A percentile compares a stretch with the other conserved stretches of the same genome.
Evolutionary conservation across 2,113 vertebrate species (phyloP).

Genomic region (Cisticola juncidis): DNA sequence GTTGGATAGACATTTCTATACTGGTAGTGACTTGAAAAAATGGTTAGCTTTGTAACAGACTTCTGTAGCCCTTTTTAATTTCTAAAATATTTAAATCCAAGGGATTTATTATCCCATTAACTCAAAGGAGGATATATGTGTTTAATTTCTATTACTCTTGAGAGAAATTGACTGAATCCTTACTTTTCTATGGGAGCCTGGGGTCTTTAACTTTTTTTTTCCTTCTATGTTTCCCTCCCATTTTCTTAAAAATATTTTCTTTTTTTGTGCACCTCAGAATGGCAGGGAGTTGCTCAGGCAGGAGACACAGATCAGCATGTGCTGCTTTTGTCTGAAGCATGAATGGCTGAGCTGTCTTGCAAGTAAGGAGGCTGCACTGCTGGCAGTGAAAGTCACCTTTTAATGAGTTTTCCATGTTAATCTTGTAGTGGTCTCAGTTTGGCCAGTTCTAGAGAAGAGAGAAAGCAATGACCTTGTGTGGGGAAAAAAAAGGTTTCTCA

Average conservation of each 20-base stretch:
- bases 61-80: background rate
- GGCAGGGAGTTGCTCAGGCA: background rate
- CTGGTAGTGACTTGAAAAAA: background rate
- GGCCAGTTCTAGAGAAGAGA: background rate
- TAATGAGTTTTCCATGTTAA: constrained; percentile 46
- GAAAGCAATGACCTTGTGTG: background rate
- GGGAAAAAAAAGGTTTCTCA: constrained; percentile 11
- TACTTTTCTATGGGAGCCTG: background rate
- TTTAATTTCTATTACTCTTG: background rate
- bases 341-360: background rate
- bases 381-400: constrained; percentile 16
- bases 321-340: background rate
- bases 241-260: background rate
- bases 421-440: constrained; percentile 19
- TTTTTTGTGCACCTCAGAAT: background rate
- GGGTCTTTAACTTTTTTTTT: background rate
- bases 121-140: background rate
- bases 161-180: background rate
- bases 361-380: background rate
- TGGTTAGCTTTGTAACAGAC: background rate
- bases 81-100: constrained; percentile 11
- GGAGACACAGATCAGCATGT: background rate
- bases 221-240: background rate
- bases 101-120: constrained; percentile 12
- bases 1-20: background rate